Conservation (phyloP, 2,888 invertebrate species). For the Drosophila longiperda region DNA sequence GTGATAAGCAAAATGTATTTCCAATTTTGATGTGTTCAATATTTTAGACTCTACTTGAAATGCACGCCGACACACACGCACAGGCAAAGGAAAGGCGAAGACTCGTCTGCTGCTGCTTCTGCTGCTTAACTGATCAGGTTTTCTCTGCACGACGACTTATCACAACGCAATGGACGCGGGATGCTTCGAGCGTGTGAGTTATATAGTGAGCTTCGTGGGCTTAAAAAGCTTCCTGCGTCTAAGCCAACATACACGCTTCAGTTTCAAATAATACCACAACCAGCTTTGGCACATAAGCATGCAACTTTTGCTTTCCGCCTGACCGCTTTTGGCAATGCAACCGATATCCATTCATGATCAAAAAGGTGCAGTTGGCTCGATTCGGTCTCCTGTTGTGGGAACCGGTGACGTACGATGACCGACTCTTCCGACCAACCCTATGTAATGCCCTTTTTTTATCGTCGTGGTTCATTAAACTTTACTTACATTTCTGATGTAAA, state of each 20-base stretch:
- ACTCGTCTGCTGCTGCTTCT: slow-evolving; percentile 1
- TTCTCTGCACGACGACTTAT: slow-evolving; percentile 65
- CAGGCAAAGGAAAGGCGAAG: slow-evolving; percentile 2
- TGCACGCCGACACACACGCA: slow-evolving; percentile 13
- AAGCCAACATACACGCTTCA: slow-evolving; percentile 2
- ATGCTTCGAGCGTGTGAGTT: slow-evolving; percentile 57
- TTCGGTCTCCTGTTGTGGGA: slow-evolving; percentile 16
- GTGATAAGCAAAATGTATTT: slow-evolving; percentile 34
- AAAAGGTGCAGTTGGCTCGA: slow-evolving; percentile 21
- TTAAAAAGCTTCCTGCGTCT: slow-evolving; percentile 44
- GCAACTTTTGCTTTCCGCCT: slow-evolving; percentile 67
- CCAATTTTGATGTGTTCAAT: slow-evolving; percentile 23
- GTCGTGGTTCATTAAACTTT: slow-evolving; percentile 65
- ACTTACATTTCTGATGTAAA: slow-evolving; percentile 3
- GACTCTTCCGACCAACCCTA: slow-evolving; percentile 54
- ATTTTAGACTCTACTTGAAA: slow-evolving; percentile 16
- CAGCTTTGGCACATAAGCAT: slow-evolving; percentile 70
- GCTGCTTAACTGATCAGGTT: slow-evolving; percentile 23
- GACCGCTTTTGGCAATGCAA: slow-evolving; percentile 55
- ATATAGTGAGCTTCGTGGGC: slow-evolving; percentile 65
- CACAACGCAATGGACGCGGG: slow-evolving; percentile 65
- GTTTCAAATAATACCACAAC: slow-evolving; percentile 17
- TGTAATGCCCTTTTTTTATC: slow-evolving; percentile 54
- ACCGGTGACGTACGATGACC: slow-evolving; percentile 29
- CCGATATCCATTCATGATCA: slow-evolving; percentile 37